Base-by-base conservation (phyloP, 2,797 vertebrate species). In the Squalus acanthias region DNA sequence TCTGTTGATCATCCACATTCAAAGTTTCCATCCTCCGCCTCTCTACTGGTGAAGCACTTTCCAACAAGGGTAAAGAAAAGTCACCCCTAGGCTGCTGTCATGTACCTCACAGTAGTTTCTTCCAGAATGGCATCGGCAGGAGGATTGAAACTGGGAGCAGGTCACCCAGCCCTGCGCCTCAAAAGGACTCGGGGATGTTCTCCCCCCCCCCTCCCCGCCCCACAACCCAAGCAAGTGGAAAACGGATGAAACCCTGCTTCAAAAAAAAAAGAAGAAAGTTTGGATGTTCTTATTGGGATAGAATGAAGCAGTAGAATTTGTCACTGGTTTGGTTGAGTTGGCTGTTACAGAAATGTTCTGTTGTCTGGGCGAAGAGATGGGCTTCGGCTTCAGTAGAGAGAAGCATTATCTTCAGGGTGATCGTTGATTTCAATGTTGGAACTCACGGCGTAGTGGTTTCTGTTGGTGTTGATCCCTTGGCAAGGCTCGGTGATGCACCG, bases 361-460 rank as follows among this genome's bases (percentile, higher is more conserved):
- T 10, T 91, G 13, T 10, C 12, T 63, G 24, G 57, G 88, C 7
- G 12, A 0, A 63, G 60, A n/a, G 29, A 29, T 15, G 53, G 53
- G 53, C 53, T 57, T 57, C 53, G 2, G 57, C 6, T 46, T 93
- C 94, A 9, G 96, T 97, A 63, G 0, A 0, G 22, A 3, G 89
- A 0, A 60, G n/a, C 10, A 13, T n/a, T 89, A 33, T 39, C 79
- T 0, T 60, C 69, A 53, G 63, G 67, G 9, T 9, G 7, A 20
- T 97, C 97, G 69, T 97, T 94, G 96, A 98, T 97, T 96, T 98
- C 98, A 0, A 97, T 97, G 96, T 97, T 97, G 9, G 98, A 97
- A 3, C 97, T 97, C 88, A 97, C 97, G 97, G 98, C 98, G 96
- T 97, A 98, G n/a, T 72, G 46, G 88, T 70, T 60, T 53, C 88